phyloP scores from a whole-genome alignment of 1,140 invertebrate genomes.

The Drosophila nannoptera region DNA sequence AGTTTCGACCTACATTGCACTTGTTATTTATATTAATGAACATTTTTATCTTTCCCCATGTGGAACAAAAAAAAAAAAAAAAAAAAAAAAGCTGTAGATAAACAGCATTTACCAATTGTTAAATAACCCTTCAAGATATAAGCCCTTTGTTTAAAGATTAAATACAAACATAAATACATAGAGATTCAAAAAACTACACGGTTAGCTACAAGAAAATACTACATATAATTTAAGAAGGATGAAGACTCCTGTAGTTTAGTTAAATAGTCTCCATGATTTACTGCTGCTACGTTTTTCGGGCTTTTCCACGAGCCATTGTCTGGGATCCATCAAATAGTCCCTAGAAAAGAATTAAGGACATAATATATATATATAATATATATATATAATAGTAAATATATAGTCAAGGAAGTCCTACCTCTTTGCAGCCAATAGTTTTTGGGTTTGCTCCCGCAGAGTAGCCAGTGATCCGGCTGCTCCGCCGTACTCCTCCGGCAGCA shows the following conservation, averaged over 20 bases:
- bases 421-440: constrained; percentile 69
- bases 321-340: constrained; percentile 69
- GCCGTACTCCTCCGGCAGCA: constrained; percentile 85
- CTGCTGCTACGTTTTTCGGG: constrained; percentile 56
- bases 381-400: too few species aligned
- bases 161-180: constrained; percentile 26
- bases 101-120: neutral
- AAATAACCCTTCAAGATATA: constrained; percentile 5
- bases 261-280: constrained; percentile 58
- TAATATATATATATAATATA: constrained; percentile 2
- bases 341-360: constrained; percentile 30
- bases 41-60: too few species aligned
- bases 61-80: neutral
- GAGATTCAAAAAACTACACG: constrained; percentile 11
- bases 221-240: constrained; percentile 1
- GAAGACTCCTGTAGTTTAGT: constrained; percentile 1
- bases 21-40: too few species aligned
- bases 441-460: constrained; percentile 81
- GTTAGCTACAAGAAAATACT: constrained; percentile 18
- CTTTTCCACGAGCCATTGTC: constrained; percentile 65
- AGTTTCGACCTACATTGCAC: too few species aligned
- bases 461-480: constrained; percentile 82
- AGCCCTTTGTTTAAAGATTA: constrained; percentile 9
- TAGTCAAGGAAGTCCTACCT: constrained; percentile 46
- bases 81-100: neutral